Base-by-base conservation (phyloP, 2,888 invertebrate genomes). In the Dione juno region DNA sequence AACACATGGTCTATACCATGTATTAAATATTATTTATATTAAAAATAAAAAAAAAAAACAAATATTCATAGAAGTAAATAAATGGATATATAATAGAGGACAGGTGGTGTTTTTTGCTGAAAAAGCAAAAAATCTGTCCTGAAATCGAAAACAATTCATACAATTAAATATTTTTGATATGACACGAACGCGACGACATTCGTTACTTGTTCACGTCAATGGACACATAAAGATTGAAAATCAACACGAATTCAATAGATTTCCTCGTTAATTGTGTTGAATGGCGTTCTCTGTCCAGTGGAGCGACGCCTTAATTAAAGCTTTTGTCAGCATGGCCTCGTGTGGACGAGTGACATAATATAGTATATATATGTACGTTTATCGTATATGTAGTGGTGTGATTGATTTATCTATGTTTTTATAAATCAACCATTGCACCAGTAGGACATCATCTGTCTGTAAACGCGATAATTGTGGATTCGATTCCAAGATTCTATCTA, bases 291-390 rank as follows among this genome's bases (percentile, higher is more conserved):
- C 54, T 57, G 54, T 45, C 61, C 61, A 61, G 43, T 61, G 61
- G 59, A 61, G 21, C 43, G 61, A 61, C 61, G 65, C 37, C 19
- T 67, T 71, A 68, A 71, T 71, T 71, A 68, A 68, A 45, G 41
- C 67, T 52, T 59, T 71, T 69, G 43, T 61, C 50, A 52, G 61
- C 67, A 35, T 43, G 41, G 52, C 59, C 67, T 67, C 41, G 52
- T 43, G 45, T 37, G 67, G 40, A 67, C 52, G 16, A 59, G 61
- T 52, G 61, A 43, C 16, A 10, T 54, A 13, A 35, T 37, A 37
- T 57, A 37, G 11, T 1, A 13, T 21, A 43, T 21, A 43, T 13
- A 21, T 28, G 19, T 50, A 45, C n/a, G 14, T 28, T 28, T 6
- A 57, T 11, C 52, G 9, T 54, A 19, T 54, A 28, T 52, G 5